Evolutionary conservation across 2,113 vertebrate species (phyloP).

Genomic region (Tauraco erythrolophus): DNA sequence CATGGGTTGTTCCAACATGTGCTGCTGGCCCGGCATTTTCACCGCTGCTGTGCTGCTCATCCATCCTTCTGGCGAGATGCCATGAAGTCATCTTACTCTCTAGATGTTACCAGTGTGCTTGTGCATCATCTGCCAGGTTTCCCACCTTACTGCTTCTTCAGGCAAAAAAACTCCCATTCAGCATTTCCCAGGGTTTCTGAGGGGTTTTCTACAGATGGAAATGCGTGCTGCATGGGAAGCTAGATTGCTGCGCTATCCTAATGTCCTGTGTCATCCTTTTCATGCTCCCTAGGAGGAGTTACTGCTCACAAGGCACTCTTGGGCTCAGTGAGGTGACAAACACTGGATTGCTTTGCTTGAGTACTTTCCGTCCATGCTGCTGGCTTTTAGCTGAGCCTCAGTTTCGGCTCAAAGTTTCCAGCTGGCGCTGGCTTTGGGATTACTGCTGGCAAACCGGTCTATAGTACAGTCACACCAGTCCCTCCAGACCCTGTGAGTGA

Average conservation of each 20-base stretch:
- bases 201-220: background rate
- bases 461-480: background rate
- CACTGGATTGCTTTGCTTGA: background rate
- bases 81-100: background rate
- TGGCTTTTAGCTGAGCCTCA: background rate
- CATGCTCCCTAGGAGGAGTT: background rate
- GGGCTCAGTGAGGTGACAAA: background rate
- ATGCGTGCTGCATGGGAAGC: background rate
- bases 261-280: background rate
- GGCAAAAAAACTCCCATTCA: background rate
- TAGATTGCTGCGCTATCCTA: background rate
- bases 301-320: background rate
- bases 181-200: background rate
- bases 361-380: background rate
- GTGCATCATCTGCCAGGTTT: background rate
- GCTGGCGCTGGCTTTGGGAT: background rate
- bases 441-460: background rate
- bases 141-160: background rate
- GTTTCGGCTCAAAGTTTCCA: background rate
- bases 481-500: background rate
- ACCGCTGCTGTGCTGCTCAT: background rate
- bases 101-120: background rate
- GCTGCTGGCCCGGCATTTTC: background rate
- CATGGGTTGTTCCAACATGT: background rate
- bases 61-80: background rate